Evolutionary conservation across 2,797 vertebrate species (phyloP).

Genomic region (Lepus oiostolus): DNA sequence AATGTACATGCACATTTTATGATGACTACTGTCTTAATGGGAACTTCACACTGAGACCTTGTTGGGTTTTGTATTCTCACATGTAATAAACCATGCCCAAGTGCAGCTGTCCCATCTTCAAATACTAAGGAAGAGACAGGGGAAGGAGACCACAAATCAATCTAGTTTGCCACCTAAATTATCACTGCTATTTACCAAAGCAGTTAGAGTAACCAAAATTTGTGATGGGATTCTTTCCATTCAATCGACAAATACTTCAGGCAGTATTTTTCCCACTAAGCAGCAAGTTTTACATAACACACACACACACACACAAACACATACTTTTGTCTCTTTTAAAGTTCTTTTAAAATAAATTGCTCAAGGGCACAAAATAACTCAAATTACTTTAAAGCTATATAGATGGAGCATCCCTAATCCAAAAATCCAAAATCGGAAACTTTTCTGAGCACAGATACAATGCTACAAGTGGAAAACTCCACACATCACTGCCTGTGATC

Average conservation of each 20-base stretch:
- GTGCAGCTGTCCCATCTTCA: neutral
- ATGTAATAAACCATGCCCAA: neutral
- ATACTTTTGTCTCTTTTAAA: neutral
- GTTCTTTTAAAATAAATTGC: conserved; percentile 32
- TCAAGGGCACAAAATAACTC: neutral
- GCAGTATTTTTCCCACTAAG: neutral
- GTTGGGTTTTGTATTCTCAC: neutral
- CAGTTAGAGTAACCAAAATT: neutral
- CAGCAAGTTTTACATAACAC: neutral
- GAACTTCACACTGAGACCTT: neutral
- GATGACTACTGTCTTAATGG: neutral
- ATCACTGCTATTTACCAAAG: neutral
- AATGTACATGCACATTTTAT: neutral
- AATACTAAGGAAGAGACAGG: neutral
- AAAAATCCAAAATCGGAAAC: neutral
- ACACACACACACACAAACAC: neutral
- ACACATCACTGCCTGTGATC: neutral
- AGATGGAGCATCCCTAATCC: neutral
- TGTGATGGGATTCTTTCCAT: neutral
- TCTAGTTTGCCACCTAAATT: conserved; percentile 26
- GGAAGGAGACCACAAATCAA: neutral
- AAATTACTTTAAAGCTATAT: neutral
- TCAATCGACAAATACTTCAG: neutral
- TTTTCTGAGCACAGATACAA: neutral
- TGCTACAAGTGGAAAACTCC: neutral